Base-by-base conservation (phyloP, 1,140 invertebrate species). In the Sipha flava region DNA sequence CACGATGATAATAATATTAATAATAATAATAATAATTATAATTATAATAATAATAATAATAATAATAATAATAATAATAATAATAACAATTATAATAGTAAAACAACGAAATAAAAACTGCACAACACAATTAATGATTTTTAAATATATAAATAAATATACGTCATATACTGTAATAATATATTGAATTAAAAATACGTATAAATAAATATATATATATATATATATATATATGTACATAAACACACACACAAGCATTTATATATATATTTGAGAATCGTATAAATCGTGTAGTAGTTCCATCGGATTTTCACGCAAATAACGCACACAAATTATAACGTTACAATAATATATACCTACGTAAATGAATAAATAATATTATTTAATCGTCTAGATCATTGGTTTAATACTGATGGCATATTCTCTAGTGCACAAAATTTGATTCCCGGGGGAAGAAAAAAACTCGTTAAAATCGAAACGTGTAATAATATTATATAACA, bases 321-420 rank as follows among this genome's bases (percentile, higher is more conserved):
- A 26, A 66, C 64, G 12, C 6, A 6, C 21, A 43, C 29, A 59
- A 29, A 16, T 40, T 43, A 43, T 43, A 23, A 16, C 43, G 26
- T 21, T 23, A 66, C 14, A 66, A 23, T 59, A 59, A 12, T 12
- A 12, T 43, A 43, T 43, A n/a, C n/a, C n/a, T n/a, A n/a, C n/a
- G n/a, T n/a, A n/a, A n/a, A n/a, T n/a, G n/a, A n/a, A n/a, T n/a
- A n/a, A n/a, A n/a, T n/a, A n/a, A n/a, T n/a, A n/a, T n/a, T n/a
- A n/a, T n/a, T n/a, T n/a, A n/a, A n/a, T 16, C n/a, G 54, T 54
- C 31, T 75, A 47, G 40, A 72, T 54, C 31, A 75, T 75, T 75
- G n/a, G 37, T 75, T 75, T 75, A 75, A 75, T 75, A 75, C 70
- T 75, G 70, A 75, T 75, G 70, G 68, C 68, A 54, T 54, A 68